Base-by-base conservation (phyloP, 2,113 vertebrate genomes). In the Mionectes macconnelli region DNA sequence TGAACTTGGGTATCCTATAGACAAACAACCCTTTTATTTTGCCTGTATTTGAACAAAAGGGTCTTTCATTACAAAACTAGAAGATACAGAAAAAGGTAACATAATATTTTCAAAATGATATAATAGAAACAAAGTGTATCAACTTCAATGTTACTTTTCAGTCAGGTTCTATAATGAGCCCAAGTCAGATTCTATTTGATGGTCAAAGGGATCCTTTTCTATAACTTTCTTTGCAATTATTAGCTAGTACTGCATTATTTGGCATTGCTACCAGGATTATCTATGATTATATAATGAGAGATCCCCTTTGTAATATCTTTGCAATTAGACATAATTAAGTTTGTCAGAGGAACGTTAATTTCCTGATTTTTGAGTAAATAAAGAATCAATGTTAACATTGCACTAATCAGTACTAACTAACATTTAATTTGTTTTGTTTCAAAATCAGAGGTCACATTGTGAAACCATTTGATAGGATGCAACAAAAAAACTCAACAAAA, bases 291-390 rank as follows among this genome's bases (percentile, higher is more conserved):
- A 82, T 86, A 94, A 87, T 73, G 73, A 84, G 83, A 95, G 85
- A 93, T 86, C 76, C 44, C 88, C 69, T 94, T 92, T 93, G 94
- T 84, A 96, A 68, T 95, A 95, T 88, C 82, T 94, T 35, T 84
- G 68, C 63, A 92, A 96, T 96, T 91, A 96, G 55, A 64, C 85
- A 92, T 90, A 96, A 94, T 94, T 90, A 96, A 94, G 85, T 94
- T 97, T 95, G 86, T 93, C 90, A 90, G 68, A 74, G 85, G 72
- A 94, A 96, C 64, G 30, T 95, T 88, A 94, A 96, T 91, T 95
- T 96, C 85, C 93, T 92, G 85, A 95, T 93, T 96, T 96, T 94
- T 87, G 60, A 90, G 88, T 94, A 96, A 95, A 94, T 92, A 95
- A 93, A 80, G 90, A 94, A 93, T 94, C 85, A 80, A 9, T 80